These are phyloP conservation scores for Caenorhabditis sp. DNA, from an alignment of 2,888 invertebrate species.

Conservation along the genomic window DNA sequence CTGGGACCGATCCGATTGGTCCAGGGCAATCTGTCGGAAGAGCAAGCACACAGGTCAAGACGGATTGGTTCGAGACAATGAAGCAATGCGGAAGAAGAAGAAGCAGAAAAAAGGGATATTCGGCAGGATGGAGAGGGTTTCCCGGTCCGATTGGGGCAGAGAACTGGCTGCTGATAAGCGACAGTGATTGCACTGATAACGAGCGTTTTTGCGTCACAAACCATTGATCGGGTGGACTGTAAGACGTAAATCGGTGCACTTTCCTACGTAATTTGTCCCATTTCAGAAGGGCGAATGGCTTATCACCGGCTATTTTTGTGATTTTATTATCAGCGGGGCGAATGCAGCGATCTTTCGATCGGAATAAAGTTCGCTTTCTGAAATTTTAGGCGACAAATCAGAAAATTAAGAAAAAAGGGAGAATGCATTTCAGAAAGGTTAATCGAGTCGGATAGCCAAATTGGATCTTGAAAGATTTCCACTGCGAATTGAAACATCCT, in stretches of 20 bases:
- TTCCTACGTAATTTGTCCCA: constrained; percentile 47
- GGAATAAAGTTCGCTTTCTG: constrained; percentile 33
- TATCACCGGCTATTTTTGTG: constrained; percentile 31
- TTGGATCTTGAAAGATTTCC: too few relatives aligned
- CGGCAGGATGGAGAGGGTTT: too few relatives aligned
- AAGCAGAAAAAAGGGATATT: too few relatives aligned
- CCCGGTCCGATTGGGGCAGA: constrained; percentile 15
- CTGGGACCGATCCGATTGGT: not conserved
- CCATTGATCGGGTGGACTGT: constrained; percentile 43
- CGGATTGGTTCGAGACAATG: constrained; percentile 12
- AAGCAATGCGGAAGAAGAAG: constrained; percentile 2
- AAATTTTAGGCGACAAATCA: too few relatives aligned
- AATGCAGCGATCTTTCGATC: constrained; percentile 30
- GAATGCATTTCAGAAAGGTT: too few relatives aligned
- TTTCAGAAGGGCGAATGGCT: constrained; percentile 26
- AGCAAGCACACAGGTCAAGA: constrained; percentile 56
- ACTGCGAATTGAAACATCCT: too few relatives aligned
- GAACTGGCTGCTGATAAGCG: constrained; percentile 29
- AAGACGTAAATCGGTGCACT: constrained; percentile 54
- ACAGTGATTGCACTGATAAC: constrained; percentile 51
- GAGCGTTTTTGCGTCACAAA: constrained; percentile 50
- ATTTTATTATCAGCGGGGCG: constrained; percentile 15
- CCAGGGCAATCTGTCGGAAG: constrained; percentile 30
- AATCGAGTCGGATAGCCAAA: too few relatives aligned
- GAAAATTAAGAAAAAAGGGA: too few relatives aligned